Conservation (phyloP, 2,797 vertebrate species). For the Aplochiton taeniatus region DNA sequence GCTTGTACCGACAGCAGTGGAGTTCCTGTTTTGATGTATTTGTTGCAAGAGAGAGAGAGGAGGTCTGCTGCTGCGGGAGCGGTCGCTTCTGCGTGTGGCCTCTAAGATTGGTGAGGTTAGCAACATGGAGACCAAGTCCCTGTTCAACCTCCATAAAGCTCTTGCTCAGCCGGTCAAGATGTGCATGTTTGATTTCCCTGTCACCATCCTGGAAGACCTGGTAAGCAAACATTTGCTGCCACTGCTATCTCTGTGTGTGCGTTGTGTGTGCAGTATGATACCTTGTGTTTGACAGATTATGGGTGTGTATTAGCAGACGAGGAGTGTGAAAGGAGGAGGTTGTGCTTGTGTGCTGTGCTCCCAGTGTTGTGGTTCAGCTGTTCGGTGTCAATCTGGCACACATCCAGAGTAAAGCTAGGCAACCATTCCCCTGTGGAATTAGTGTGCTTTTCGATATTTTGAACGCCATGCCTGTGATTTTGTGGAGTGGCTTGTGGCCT, state of each 20-base stretch:
- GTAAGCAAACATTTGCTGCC: slow-evolving; percentile 68
- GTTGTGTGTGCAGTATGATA: not conserved
- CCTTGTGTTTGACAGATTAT: slow-evolving; percentile 1
- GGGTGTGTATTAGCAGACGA: slow-evolving; percentile 1
- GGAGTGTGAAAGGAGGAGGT: not conserved
- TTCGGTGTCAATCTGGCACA: slow-evolving; percentile 5
- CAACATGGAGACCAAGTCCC: slow-evolving; percentile 81
- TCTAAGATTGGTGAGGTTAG: slow-evolving; percentile 5
- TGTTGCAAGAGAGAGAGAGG: slow-evolving; percentile 8
- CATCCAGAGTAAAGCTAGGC: slow-evolving; percentile 23
- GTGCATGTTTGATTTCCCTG: slow-evolving; percentile 87
- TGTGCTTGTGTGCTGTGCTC: slow-evolving; percentile 3
- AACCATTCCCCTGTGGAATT: slow-evolving; percentile 15
- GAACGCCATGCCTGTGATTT: slow-evolving; percentile 8
- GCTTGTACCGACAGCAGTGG: slow-evolving; percentile 17
- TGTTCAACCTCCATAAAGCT: slow-evolving; percentile 86
- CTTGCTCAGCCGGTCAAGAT: slow-evolving; percentile 85
- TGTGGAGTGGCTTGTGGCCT: too few relatives aligned
- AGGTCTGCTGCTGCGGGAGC: slow-evolving; percentile 23
- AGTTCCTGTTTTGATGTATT: slow-evolving; percentile 32
- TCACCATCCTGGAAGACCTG: slow-evolving; percentile 82
- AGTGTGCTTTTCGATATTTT: not conserved
- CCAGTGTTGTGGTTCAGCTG: slow-evolving; percentile 4
- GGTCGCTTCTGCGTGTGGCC: slow-evolving; percentile 16
- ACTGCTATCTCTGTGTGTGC: slow-evolving; percentile 4